These are phyloP conservation scores for Euspilapteryx auroguttella DNA, from an alignment of 2,888 invertebrate genomes.

Conservation along the genomic window DNA sequence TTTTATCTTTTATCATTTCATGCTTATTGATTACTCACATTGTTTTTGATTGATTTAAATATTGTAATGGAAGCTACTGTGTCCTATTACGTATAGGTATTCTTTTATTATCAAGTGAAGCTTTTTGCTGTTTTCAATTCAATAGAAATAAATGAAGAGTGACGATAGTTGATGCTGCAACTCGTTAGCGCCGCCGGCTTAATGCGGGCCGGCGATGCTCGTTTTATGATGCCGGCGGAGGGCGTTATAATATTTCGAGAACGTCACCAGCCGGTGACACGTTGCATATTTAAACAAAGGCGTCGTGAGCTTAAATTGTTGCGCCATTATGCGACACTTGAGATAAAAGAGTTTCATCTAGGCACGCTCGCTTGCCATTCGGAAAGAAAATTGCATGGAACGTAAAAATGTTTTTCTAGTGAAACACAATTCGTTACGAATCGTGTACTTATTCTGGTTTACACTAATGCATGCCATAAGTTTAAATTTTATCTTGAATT, in stretches of 20 bases:
- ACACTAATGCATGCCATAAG: no score
- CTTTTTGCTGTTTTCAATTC: no score
- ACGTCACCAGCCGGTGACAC: slow-evolving; percentile 24
- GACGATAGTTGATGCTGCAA: not conserved
- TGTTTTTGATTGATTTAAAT: no score
- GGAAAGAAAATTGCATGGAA: slow-evolving; percentile 7
- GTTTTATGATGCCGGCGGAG: slow-evolving; percentile 44
- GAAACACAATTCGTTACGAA: no score
- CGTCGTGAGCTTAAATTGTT: slow-evolving; percentile 26
- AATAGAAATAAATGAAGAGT: not conserved
- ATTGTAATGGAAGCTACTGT: no score
- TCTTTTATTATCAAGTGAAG: no score
- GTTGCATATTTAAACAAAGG: slow-evolving; percentile 18
- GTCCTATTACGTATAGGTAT: no score
- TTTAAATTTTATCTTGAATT: no score
- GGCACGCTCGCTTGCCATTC: not conserved
- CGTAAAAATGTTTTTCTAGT: slow-evolving; percentile 16
- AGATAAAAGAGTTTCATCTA: slow-evolving; percentile 15
- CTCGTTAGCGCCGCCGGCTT: slow-evolving; percentile 15
- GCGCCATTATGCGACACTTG: slow-evolving; percentile 28
- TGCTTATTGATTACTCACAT: no score
- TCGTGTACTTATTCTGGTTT: no score
- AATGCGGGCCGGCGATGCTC: slow-evolving; percentile 9
- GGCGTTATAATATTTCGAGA: slow-evolving; percentile 44
- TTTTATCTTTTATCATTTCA: no score